Conservation (phyloP, 2,113 vertebrate genomes). For the Sapajus apella region DNA sequence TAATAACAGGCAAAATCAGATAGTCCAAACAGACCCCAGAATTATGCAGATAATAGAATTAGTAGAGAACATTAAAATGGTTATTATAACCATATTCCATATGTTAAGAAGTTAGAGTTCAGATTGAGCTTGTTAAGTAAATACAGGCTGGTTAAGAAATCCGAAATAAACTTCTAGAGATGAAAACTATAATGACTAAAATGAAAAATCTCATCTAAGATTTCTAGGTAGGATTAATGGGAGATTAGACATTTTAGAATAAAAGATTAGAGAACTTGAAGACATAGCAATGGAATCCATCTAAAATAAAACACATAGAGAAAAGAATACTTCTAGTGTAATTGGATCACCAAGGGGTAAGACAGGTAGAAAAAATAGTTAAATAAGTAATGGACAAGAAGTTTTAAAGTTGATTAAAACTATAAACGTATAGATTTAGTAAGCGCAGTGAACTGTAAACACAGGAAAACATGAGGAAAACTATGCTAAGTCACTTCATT, state of each 20-base stretch:
- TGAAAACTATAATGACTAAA: not conserved
- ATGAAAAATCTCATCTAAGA: not conserved
- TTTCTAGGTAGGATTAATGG: not conserved
- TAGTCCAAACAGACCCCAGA: not conserved
- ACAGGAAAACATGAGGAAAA: not conserved
- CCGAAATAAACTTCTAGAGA: not conserved
- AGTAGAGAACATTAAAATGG: not conserved
- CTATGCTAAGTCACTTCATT: not conserved
- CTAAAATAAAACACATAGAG: constrained; percentile 2
- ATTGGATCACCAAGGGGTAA: not conserved
- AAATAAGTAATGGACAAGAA: not conserved
- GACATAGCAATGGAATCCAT: not conserved
- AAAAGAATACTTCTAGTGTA: not conserved
- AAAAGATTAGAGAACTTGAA: constrained; percentile 27
- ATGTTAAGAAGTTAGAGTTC: not conserved
- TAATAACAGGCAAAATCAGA: not conserved
- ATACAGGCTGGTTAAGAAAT: not conserved
- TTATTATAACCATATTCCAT: not conserved
- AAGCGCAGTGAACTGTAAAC: not conserved
- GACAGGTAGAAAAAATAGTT: not conserved
- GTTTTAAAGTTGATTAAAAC: constrained; percentile 37
- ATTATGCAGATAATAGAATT: not conserved
- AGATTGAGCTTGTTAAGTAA: not conserved
- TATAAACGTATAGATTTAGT: not conserved
- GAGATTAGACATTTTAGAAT: not conserved